A percentile compares a stretch with the other conserved stretches of the same genome.
phyloP scores from a whole-genome alignment of 2,888 invertebrate genomes.

The Pelosia muscerda region DNA sequence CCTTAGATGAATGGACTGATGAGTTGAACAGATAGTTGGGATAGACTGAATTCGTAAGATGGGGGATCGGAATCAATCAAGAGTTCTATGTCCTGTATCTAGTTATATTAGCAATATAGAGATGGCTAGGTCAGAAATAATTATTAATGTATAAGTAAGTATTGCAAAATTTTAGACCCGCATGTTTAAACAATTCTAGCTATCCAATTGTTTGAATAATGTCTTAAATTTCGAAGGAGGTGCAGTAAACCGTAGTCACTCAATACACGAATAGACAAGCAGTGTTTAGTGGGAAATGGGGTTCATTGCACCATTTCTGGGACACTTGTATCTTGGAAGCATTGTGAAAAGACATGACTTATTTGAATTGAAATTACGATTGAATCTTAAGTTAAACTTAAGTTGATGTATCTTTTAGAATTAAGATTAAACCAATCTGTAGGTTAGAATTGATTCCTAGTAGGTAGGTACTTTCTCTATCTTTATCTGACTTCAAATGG shows the following conservation, averaged over 20 bases:
- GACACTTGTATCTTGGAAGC: constrained; percentile 2
- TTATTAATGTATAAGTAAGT: not conserved
- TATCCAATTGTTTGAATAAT: not conserved
- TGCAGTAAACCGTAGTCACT: not conserved
- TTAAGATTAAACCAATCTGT: not conserved
- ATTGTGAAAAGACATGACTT: not conserved
- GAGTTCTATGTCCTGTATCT: too few species aligned
- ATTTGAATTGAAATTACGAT: not conserved
- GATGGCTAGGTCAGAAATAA: too few species aligned
- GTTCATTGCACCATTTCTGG: constrained; percentile 7
- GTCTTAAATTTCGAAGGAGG: not conserved
- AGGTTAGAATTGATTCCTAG: not conserved
- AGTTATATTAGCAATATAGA: too few species aligned
- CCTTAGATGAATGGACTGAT: too few species aligned
- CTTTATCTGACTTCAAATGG: too few species aligned
- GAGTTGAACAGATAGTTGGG: too few species aligned
- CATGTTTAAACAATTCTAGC: not conserved
- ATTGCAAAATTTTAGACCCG: not conserved
- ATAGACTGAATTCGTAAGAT: too few species aligned
- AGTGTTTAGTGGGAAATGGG: not conserved
- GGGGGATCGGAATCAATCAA: too few species aligned
- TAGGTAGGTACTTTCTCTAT: too few species aligned
- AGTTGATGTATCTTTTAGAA: not conserved
- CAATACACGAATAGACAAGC: not conserved
- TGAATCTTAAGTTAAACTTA: not conserved